These are phyloP conservation scores for Pelosia muscerda DNA, from an alignment of 2,888 invertebrate genomes.

Conservation along the genomic window DNA sequence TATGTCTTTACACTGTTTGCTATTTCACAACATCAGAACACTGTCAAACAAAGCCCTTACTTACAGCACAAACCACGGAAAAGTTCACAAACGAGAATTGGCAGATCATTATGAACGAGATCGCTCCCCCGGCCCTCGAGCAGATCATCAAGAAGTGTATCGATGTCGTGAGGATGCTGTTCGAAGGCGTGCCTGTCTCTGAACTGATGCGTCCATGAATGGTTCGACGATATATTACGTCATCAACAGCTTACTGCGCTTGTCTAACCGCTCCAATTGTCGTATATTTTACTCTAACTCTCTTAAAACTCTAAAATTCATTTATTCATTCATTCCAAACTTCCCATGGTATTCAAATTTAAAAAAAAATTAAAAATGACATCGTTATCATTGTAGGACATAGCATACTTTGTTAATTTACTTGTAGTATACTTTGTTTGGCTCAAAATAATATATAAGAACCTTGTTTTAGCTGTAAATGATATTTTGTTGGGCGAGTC, in stretches of 20 bases:
- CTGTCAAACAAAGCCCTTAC: slow-evolving; percentile 37
- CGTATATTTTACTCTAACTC: neutral
- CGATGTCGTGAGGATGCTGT: slow-evolving; percentile 73
- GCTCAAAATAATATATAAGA: too few relatives aligned
- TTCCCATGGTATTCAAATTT: neutral
- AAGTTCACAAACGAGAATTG: slow-evolving; percentile 82
- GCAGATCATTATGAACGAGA: slow-evolving; percentile 80
- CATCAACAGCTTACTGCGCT: neutral
- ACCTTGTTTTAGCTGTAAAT: too few relatives aligned
- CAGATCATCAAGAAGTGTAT: slow-evolving; percentile 76
- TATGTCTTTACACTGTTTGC: neutral
- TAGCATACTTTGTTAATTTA: too few relatives aligned
- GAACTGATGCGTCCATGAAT: slow-evolving; percentile 67
- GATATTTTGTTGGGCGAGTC: too few relatives aligned
- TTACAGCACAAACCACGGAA: slow-evolving; percentile 79
- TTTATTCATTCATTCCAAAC: neutral
- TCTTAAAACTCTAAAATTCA: neutral
- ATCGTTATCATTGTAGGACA: too few relatives aligned
- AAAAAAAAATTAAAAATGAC: too few relatives aligned
- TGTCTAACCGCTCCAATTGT: neutral
- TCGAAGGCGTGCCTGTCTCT: slow-evolving; percentile 65
- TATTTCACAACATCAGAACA: slow-evolving; percentile 6
- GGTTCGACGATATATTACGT: slow-evolving; percentile 57
- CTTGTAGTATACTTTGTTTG: too few relatives aligned
- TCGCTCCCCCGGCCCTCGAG: slow-evolving; percentile 78